Evolutionary conservation across 2,888 invertebrate species (phyloP).

Genomic region (Dryobotodes eremita): DNA sequence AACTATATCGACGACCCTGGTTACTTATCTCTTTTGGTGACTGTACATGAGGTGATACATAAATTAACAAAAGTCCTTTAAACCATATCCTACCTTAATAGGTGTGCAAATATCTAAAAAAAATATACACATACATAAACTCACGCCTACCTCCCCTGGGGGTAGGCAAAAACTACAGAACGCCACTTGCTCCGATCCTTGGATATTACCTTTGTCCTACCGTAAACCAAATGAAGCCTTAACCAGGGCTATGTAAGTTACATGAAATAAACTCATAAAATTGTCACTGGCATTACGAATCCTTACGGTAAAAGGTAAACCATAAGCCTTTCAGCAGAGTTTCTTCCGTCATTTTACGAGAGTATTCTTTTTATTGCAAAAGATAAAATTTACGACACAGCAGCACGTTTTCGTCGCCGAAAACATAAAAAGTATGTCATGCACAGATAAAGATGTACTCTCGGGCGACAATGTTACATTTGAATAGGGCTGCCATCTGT

Average conservation of each 20-base stretch:
- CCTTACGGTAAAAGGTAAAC: background rate
- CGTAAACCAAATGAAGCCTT: background rate
- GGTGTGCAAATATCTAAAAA: too few species aligned
- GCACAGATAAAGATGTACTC: slow-evolving; percentile 15
- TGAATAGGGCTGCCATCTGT: slow-evolving; percentile 1
- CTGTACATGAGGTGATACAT: too few species aligned
- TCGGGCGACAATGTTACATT: slow-evolving; percentile 10
- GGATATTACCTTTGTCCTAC: too few species aligned
- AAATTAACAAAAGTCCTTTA: too few species aligned
- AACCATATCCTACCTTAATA: too few species aligned
- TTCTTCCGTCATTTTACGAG: slow-evolving; percentile 22
- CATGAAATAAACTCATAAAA: background rate
- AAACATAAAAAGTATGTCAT: slow-evolving; percentile 43
- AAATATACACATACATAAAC: too few species aligned
- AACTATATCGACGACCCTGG: too few species aligned
- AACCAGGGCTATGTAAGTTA: background rate
- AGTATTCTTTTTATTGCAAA: slow-evolving; percentile 23
- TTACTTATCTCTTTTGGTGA: too few species aligned
- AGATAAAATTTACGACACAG: slow-evolving; percentile 36
- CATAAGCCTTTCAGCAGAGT: slow-evolving; percentile 5
- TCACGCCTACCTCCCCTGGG: too few species aligned
- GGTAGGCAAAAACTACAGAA: too few species aligned
- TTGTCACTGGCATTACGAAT: background rate
- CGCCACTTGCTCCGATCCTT: too few species aligned
- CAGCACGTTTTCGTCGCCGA: background rate